These are phyloP conservation scores for Phrynosoma platyrhinos DNA, from an alignment of 2,113 vertebrate species.

Conservation along the genomic window DNA sequence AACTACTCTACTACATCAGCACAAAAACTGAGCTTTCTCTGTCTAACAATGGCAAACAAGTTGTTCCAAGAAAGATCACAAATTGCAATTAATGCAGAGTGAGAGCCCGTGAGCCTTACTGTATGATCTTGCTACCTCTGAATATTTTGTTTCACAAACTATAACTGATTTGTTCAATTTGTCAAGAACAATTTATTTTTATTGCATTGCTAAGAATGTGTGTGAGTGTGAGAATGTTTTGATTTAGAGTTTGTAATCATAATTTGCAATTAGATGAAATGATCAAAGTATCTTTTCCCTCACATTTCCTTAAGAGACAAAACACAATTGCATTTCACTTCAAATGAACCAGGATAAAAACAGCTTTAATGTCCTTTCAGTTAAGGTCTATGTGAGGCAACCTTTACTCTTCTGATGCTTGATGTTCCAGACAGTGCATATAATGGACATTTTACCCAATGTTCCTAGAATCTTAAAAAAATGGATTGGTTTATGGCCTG, in stretches of 20 bases:
- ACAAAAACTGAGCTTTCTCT: no score
- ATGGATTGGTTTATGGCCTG: neutral
- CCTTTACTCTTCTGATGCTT: conserved; percentile 30
- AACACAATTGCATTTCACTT: conserved; percentile 47
- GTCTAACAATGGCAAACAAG: no score
- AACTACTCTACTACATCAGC: no score
- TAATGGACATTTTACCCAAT: conserved; percentile 6
- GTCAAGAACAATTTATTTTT: no score
- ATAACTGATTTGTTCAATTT: no score
- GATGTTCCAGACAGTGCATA: conserved; percentile 1
- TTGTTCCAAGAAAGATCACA: no score
- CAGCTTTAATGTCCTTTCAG: conserved; percentile 27
- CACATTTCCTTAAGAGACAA: conserved; percentile 42
- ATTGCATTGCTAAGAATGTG: no score
- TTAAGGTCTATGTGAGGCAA: conserved; percentile 23
- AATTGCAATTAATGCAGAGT: no score
- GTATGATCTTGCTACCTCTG: no score
- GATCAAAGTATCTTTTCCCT: conserved; percentile 40
- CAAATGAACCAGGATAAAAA: conserved; percentile 26
- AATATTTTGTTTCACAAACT: no score
- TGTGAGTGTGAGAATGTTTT: conserved; percentile 8
- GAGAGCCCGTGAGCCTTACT: no score
- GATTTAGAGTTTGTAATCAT: conserved; percentile 47
- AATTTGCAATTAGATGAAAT: conserved; percentile 48
- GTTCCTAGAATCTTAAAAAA: conserved; percentile 16